These are phyloP conservation scores for Ancistrus triradiatus DNA, from an alignment of 2,113 vertebrate species.

Conservation along the genomic window DNA sequence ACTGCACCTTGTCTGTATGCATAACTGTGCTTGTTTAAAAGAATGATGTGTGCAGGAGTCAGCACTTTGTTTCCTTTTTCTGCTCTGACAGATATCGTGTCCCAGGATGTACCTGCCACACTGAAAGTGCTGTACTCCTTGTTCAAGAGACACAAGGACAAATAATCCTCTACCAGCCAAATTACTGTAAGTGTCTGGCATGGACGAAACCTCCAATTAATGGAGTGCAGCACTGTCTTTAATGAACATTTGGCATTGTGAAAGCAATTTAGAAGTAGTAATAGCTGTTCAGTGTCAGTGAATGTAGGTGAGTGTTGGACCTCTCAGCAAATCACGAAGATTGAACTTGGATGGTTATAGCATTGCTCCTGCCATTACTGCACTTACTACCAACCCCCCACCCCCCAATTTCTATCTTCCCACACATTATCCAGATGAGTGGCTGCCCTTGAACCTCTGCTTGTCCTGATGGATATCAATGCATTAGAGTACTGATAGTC, in stretches of 20 bases:
- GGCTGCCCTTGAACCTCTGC: background rate
- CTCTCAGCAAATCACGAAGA: constrained; percentile 16
- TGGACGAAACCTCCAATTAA: constrained; percentile 1
- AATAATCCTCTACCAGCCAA: constrained; percentile 36
- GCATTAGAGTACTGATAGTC: background rate
- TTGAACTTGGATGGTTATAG: constrained; percentile 14
- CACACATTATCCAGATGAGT: background rate
- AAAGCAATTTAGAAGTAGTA: constrained; percentile 6
- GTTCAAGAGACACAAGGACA: constrained; percentile 75
- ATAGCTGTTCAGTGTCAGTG: constrained; percentile 1
- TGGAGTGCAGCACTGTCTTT: background rate
- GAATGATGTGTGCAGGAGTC: constrained; percentile 15
- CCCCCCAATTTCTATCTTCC: background rate
- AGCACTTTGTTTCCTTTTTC: constrained; percentile 35
- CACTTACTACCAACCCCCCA: background rate
- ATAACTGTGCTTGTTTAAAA: background rate
- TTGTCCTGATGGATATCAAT: background rate
- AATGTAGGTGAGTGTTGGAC: background rate
- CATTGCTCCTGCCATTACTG: background rate
- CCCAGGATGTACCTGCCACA: constrained; percentile 69
- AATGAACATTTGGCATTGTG: background rate
- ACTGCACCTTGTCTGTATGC: background rate
- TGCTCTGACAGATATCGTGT: constrained; percentile 78
- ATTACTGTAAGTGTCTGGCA: background rate
- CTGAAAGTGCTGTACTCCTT: constrained; percentile 80